Evolutionary conservation across 1,140 invertebrate species (phyloP), one percentile per base, ranked within the genome.

Genomic region (Drosophila lacteicornis): DNA sequence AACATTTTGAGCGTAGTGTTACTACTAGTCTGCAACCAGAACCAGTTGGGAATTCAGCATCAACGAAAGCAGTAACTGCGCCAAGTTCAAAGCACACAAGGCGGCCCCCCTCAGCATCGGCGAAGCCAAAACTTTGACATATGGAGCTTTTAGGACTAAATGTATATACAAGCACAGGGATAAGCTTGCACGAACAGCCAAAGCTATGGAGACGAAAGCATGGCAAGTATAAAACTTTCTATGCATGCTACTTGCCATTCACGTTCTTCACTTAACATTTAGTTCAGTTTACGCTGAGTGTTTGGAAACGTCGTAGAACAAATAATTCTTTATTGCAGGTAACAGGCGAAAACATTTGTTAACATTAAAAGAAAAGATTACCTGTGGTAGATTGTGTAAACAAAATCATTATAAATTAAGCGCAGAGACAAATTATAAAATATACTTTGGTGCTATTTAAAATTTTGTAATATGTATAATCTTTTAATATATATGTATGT

Each of bases 261-360:
- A 55, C 15, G 33, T 55, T 55, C 33, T 55, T 38, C 51, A 22
- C 17, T 55, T 55, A 40, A 55, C 11, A 43, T n/a, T 60, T 43
- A 43, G 61, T 65, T 60, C 15, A 60, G 19, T 65, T 60, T 33
- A 43, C 17, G 27, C 56, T 22, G 38, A 33, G 55, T 60, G 38
- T 43, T 55, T 33, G 36, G 56, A 45, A 30, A 60, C 36, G 19
- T 61, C 55, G 25, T 43, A 42, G 38, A 19, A 55, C 19, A 45
- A 33, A 30, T 12, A 40, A 38, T 33, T 27, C 19, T 27, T 22
- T 19, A 43, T 8, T 57, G 13, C 55, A 57, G 60, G 60, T 40
- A 36, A 56, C 59, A 56, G 19, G 13, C 33, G 5, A 40, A 27
- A 22, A 4, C 1, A 56, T 19, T 30, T 45, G 6, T 30, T 30